These are phyloP conservation scores for Trachythela sp. DNA, from an alignment of 64 coral and sea anemone genomes.

Conservation along the genomic window DNA sequence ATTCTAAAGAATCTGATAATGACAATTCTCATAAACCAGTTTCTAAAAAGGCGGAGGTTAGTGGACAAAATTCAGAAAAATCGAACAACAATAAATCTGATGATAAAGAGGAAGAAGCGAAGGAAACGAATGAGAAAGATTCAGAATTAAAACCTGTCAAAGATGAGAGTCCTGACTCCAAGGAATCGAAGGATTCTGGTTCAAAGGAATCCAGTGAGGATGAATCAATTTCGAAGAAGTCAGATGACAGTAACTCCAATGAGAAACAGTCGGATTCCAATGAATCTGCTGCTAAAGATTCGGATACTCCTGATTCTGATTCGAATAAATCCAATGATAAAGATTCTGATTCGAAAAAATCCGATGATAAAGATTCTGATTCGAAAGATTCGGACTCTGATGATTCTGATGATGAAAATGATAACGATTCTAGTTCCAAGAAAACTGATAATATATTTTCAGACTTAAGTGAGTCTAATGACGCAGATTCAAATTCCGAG, in stretches of 20 bases:
- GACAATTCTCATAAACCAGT: not conserved
- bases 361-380: not conserved
- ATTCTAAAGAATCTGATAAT: not conserved
- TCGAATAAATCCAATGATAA: not conserved
- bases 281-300: not conserved
- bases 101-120: not conserved
- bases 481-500: not conserved
- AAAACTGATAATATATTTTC: too few species aligned
- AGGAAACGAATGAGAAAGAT: not conserved
- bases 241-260: not conserved
- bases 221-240: not conserved
- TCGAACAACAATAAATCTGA: not conserved
- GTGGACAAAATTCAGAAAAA: not conserved
- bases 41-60: not conserved
- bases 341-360: not conserved
- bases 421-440: too few species aligned
- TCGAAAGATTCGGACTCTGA: not conserved
- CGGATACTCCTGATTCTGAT: not conserved
- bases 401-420: not conserved
- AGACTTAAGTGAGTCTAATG: too few species aligned
- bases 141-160: not conserved
- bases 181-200: not conserved
- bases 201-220: not conserved
- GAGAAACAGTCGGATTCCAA: not conserved
- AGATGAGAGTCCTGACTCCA: not conserved